These are phyloP conservation scores for Toxotes chatareus DNA, from an alignment of 2,113 vertebrate genomes.

Conservation along the genomic window DNA sequence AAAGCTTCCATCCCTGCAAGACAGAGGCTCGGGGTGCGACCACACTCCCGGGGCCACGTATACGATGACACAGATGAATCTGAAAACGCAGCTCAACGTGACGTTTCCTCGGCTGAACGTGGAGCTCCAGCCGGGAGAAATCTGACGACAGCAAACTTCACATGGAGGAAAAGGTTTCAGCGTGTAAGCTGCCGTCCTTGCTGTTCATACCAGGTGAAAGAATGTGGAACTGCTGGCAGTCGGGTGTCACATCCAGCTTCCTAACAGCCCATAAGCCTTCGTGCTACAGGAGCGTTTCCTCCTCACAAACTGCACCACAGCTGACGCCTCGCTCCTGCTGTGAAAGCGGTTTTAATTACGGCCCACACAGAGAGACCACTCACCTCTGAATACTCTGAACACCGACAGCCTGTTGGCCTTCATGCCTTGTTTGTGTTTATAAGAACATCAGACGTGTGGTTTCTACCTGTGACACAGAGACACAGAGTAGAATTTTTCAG, in stretches of 20 bases:
- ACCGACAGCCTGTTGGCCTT: conserved; percentile 10
- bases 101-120: no score
- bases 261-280: not conserved
- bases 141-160: no score
- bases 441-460: not conserved
- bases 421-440: not conserved
- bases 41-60: not conserved
- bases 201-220: not conserved
- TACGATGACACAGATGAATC: not conserved
- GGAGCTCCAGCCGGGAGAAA: no score
- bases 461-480: not conserved
- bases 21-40: conserved; percentile 5
- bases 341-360: conserved; percentile 54
- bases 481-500: not conserved
- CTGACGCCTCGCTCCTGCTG: not conserved
- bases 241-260: not conserved
- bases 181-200: not conserved
- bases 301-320: conserved; percentile 14
- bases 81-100: not conserved
- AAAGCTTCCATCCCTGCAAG: not conserved
- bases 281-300: not conserved
- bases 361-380: conserved; percentile 51
- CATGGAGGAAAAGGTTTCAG: no score
- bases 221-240: not conserved
- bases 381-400: not conserved